Base-by-base conservation (phyloP, 2,888 invertebrate species). In the Cactoblastis cactorum region DNA sequence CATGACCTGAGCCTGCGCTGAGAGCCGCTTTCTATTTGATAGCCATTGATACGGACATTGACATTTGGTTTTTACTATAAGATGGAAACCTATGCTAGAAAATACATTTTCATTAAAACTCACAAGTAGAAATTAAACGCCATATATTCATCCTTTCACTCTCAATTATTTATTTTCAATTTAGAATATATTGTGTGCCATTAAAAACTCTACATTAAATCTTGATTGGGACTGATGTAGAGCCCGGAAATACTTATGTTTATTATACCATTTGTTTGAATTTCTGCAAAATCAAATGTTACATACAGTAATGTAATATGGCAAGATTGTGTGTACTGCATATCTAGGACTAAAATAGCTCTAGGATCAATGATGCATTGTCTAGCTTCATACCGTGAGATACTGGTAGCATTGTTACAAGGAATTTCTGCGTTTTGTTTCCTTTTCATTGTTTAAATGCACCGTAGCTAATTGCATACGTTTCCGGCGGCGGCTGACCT, bases 391-490 rank as follows among this genome's bases (percentile, higher is more conserved):
- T 56, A 50, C 58, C 67, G 67, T 73, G 73, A 69, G 71, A 74
- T 72, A 75, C 39, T n/a, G 22, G 28, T 32, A 11, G 71, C 71
- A 73, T 73, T 75, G 74, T 75, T 49, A 52, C 54, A 56, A 61
- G 61, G 53, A 58, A 58, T 65, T 57, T 61, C 61, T 55, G 52
- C 52, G 68, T 57, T 53, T 55, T 52, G 61, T 66, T 77, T 78
- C 77, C 77, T 72, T 60, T 65, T 58, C 62, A 76, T 80, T 80
- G 77, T 76, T 57, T 58, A 45, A 24, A 52, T 41, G 58, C 56
- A 58, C 53, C 56, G 57, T 54, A 54, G 55, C 60, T 70, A 70
- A 69, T 73, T 68, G 63, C 56, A 49, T 52, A 52, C 51, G 56
- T 65, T 69, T 70, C 67, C 71, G 63, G 66, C 56, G 59, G 58